phyloP scores from a whole-genome alignment of 1,140 invertebrate species.

The Nasonia giraulti region DNA sequence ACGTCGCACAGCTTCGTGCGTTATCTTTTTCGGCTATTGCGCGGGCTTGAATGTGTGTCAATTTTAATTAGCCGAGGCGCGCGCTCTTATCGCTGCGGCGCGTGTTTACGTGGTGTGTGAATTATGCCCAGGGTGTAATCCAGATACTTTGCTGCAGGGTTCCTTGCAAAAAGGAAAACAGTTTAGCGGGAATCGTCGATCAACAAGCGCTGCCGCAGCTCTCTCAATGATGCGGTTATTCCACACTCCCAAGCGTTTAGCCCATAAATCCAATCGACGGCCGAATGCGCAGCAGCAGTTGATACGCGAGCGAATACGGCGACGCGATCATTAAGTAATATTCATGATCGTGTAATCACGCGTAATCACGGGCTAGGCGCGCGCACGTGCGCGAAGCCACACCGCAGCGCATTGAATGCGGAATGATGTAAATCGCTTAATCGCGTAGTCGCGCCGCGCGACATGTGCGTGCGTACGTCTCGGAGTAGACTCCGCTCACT shows the following conservation, averaged over 20 bases:
- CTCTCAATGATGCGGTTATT: not conserved
- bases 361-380: not conserved
- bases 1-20: not conserved
- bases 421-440: constrained; percentile 36
- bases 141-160: not conserved
- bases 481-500: not conserved
- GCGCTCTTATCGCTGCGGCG: too few species aligned
- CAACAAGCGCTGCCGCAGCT: not conserved
- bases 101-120: too few species aligned
- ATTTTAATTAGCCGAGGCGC: constrained; percentile 19
- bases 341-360: constrained; percentile 40
- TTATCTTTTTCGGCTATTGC: constrained; percentile 23
- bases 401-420: constrained; percentile 11
- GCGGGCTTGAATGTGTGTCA: constrained; percentile 15
- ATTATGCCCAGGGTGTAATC: too few species aligned
- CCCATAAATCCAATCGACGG: constrained; percentile 18
- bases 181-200: too few species aligned
- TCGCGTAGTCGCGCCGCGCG: not conserved
- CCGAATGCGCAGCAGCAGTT: not conserved
- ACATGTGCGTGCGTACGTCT: not conserved
- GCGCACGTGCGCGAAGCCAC: not conserved
- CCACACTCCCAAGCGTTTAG: not conserved
- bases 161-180: too few species aligned
- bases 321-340: constrained; percentile 37
- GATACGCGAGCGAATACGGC: constrained; percentile 24